Evolutionary conservation across 2,888 invertebrate genomes (phyloP).

Genomic region (Cylloceria caligata): DNA sequence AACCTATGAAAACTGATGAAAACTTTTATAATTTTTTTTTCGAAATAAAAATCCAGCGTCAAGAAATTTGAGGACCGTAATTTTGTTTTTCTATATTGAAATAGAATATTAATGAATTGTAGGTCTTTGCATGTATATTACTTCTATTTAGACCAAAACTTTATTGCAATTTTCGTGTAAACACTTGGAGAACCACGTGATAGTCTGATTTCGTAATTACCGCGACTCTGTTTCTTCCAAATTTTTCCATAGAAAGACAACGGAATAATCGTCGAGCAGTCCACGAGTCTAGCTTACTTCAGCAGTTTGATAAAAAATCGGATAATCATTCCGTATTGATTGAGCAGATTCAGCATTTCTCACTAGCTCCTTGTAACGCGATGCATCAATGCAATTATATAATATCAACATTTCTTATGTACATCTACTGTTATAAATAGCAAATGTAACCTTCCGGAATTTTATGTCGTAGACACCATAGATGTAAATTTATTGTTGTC

Average conservation of each 20-base stretch:
- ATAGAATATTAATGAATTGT: background rate
- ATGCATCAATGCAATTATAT: too few relatives aligned
- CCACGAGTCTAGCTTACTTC: background rate
- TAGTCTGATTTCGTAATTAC: background rate
- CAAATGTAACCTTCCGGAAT: constrained; percentile 1
- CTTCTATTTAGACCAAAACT: background rate
- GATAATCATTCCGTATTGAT: background rate
- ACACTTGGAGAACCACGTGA: background rate
- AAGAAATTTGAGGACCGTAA: too few relatives aligned
- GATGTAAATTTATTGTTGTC: too few relatives aligned
- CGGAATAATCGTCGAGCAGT: too few relatives aligned
- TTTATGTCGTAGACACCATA: too few relatives aligned
- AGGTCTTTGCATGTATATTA: background rate
- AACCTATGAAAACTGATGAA: too few relatives aligned
- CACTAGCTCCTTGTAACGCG: too few relatives aligned
- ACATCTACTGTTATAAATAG: background rate
- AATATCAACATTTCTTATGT: too few relatives aligned
- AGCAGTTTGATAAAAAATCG: background rate
- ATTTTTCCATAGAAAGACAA: background rate
- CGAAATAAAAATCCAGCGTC: too few relatives aligned
- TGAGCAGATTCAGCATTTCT: background rate
- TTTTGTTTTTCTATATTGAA: background rate
- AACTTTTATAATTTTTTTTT: too few relatives aligned
- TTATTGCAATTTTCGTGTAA: background rate
- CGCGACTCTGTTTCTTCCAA: background rate